phyloP scores from a whole-genome alignment of 2,113 vertebrate species.

The Colius striatus region DNA sequence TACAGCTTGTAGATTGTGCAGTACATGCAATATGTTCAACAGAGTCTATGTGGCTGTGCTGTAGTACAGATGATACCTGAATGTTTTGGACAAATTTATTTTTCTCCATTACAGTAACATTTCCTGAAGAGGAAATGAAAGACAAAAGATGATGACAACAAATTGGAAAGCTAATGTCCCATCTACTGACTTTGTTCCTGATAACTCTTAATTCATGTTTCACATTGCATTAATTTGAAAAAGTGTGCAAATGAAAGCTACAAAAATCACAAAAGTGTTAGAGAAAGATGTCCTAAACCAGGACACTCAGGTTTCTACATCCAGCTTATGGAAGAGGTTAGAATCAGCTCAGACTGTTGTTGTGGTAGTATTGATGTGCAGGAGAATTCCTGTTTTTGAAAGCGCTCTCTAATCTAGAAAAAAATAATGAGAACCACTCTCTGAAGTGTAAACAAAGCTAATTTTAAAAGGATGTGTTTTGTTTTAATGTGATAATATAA shows the following conservation, averaged over 20 bases:
- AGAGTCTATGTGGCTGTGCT: neutral
- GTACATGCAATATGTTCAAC: neutral
- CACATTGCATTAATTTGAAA: neutral
- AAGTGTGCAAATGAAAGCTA: neutral
- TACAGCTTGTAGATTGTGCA: neutral
- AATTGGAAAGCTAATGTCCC: neutral
- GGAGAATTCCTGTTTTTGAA: neutral
- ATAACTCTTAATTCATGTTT: neutral
- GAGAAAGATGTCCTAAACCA: neutral
- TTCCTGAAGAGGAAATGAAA: neutral
- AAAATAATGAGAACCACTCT: neutral
- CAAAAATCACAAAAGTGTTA: neutral
- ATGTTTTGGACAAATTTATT: neutral
- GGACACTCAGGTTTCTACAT: neutral
- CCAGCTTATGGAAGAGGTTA: neutral
- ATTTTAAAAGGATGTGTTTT: neutral
- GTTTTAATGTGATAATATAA: fast-evolving
- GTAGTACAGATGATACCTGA: neutral
- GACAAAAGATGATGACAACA: neutral
- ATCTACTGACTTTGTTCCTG: neutral
- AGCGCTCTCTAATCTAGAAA: neutral
- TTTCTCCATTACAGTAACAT: neutral
- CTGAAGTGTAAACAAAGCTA: neutral
- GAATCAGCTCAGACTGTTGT: neutral
- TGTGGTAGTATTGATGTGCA: neutral